Base-by-base conservation (phyloP, 2,797 vertebrate species). In the Danio aesculapii region DNA sequence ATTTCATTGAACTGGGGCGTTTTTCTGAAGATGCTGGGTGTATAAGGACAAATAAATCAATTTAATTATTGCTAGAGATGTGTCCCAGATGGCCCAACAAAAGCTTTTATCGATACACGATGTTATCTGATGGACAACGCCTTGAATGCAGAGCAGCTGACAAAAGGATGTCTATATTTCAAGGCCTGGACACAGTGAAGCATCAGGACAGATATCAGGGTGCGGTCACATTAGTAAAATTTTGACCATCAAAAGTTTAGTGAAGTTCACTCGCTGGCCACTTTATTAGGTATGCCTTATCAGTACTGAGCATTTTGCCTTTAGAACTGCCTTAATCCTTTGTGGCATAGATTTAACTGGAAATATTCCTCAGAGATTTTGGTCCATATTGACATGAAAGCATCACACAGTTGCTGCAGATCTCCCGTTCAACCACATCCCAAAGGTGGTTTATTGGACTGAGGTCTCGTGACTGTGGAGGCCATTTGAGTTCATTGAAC, bases 61-160 rank as follows among this genome's bases (percentile, higher is more conserved):
- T 88, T 77, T 80, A 84, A 87, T 86, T 85, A 88, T 66, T 17
- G 72, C 19, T 77, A 12, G 39, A 64, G 82, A 83, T 83, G 55
- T 62, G 74, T 16, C 41, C 49, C 84, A 84, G 81, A 86, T 86
- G 79, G 76, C 49, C 21, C 75, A 67, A 81, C 52, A 77, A 68
- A 84, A 69, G 64, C 76, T 72, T 30, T 68, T 52, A 70, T 76
- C 72, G 84, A 86, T 83, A 84, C 44, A 75, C 61, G 69, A 80
- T 84, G 46, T 77, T 87, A 86, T 87, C 79, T 53, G 59, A 79
- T 72, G 69, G 77, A 77, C 79, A 75, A 81, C 79, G 41, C 70
- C 30, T 68, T 66, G 67, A 77, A 71, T 82, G 72, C 74, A 64
- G 61, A 83, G 21, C n/a, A 49, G 63, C 44, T 71, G 58, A 77